Evolutionary conservation across 2,113 vertebrate species (phyloP).

Genomic region (Myrmecophaga tridactyla): DNA sequence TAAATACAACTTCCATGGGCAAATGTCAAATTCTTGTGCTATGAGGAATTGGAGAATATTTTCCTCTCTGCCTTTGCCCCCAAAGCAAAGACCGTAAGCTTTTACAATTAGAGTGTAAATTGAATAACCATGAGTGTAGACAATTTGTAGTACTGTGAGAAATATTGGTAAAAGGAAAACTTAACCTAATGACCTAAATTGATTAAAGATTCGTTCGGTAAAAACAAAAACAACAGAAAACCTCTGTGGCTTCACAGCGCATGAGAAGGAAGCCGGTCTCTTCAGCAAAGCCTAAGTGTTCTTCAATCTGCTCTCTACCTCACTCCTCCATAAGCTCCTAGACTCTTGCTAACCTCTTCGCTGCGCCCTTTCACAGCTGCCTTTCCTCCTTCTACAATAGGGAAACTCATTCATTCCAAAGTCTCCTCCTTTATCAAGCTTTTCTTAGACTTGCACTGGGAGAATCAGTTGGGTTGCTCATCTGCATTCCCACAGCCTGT

Average conservation of each 20-base stretch:
- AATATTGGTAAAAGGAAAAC: not conserved
- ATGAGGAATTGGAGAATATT: not conserved
- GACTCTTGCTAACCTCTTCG: not conserved
- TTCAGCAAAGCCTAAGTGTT: not conserved
- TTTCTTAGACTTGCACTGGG: not conserved
- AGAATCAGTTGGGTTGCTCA: not conserved
- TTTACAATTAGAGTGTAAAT: conserved; percentile 19
- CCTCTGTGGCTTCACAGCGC: not conserved
- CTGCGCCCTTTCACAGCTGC: not conserved
- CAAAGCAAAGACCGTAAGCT: not conserved
- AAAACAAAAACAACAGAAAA: no score
- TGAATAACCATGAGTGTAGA: not conserved
- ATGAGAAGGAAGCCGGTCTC: not conserved
- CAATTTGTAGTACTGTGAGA: not conserved
- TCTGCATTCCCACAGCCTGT: not conserved
- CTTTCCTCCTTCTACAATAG: not conserved
- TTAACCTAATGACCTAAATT: not conserved
- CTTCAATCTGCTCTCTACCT: not conserved
- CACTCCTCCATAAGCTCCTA: not conserved
- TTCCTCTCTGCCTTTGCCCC: not conserved
- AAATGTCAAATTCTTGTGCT: not conserved
- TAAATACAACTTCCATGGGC: not conserved
- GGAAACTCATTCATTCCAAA: not conserved
- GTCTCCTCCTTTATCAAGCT: not conserved
- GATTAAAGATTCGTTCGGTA: conserved; percentile 20